Conservation (phyloP, 2,888 invertebrate genomes). For the Vanessa cardui region DNA sequence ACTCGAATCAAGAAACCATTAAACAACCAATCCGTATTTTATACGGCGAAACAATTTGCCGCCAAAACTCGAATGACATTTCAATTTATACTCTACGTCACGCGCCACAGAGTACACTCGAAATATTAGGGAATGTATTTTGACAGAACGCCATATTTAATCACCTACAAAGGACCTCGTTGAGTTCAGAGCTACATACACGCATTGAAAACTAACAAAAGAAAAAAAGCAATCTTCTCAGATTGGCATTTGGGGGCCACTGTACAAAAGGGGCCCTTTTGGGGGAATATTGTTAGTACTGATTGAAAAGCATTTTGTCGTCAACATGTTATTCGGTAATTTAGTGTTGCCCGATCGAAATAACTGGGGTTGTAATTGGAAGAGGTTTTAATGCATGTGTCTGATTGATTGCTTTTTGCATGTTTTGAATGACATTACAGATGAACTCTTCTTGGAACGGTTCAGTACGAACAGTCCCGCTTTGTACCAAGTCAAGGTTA, state of each 20-base stretch:
- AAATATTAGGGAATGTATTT: conserved; percentile 34
- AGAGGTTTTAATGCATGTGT: conserved; percentile 54
- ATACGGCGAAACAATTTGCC: conserved; percentile 45
- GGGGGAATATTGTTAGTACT: conserved; percentile 70
- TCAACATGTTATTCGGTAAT: conserved; percentile 81
- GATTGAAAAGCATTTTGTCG: conserved; percentile 82
- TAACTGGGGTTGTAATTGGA: conserved; percentile 74
- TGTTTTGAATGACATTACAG: conserved; percentile 32
- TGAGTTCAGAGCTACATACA: conserved; percentile 65
- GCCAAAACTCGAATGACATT: conserved; percentile 40
- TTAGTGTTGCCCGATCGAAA: conserved; percentile 76
- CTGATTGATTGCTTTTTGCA: conserved; percentile 49
- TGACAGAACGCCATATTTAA: conserved; percentile 67
- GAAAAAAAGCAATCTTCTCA: conserved; percentile 82
- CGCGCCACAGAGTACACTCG: conserved; percentile 33
- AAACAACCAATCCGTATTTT: conserved; percentile 77
- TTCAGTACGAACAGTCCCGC: neutral
- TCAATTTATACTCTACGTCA: conserved; percentile 40
- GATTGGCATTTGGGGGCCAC: conserved; percentile 80
- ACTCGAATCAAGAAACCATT: conserved; percentile 76
- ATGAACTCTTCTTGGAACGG: neutral
- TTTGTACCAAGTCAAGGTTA: neutral
- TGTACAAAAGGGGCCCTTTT: conserved; percentile 64
- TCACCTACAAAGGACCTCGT: conserved; percentile 77
- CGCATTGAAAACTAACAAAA: conserved; percentile 81